phyloP scores from a whole-genome alignment of 2,113 vertebrate genomes.

The Alouatta palliata region DNA sequence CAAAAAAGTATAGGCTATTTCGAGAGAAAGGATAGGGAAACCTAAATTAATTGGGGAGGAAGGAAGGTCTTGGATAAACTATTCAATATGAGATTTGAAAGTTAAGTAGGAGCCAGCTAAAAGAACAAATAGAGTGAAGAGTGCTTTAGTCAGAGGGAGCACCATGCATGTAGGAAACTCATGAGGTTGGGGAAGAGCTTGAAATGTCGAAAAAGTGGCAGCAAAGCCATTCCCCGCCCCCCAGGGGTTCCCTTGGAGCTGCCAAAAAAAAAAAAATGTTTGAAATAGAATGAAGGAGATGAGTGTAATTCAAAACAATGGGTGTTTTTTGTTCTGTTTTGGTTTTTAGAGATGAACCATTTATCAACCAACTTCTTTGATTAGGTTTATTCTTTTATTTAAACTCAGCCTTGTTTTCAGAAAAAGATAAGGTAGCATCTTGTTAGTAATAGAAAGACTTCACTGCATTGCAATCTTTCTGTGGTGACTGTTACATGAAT shows the following conservation, averaged over 20 bases:
- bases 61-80: background rate
- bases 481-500: background rate
- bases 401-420: background rate
- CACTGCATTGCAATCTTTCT: background rate
- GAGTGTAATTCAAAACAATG: background rate
- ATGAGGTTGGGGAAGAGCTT: background rate
- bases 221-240: too few relatives aligned
- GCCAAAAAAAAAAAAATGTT: background rate
- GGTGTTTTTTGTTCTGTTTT: background rate
- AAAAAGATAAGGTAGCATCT: background rate
- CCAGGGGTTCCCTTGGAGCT: background rate
- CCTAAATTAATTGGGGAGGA: background rate
- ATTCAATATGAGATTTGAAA: background rate
- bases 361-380: background rate
- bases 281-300: background rate
- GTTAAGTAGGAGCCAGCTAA: background rate
- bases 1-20: background rate
- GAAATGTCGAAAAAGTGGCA: background rate
- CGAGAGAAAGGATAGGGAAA: background rate
- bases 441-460: background rate
- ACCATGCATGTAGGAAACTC: background rate
- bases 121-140: background rate
- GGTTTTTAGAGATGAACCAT: background rate
- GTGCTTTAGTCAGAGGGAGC: background rate
- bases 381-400: background rate